Evolutionary conservation across 2,113 vertebrate species (phyloP), one percentile per base, ranked within the genome.

Genomic region (Oryzias javanicus): DNA sequence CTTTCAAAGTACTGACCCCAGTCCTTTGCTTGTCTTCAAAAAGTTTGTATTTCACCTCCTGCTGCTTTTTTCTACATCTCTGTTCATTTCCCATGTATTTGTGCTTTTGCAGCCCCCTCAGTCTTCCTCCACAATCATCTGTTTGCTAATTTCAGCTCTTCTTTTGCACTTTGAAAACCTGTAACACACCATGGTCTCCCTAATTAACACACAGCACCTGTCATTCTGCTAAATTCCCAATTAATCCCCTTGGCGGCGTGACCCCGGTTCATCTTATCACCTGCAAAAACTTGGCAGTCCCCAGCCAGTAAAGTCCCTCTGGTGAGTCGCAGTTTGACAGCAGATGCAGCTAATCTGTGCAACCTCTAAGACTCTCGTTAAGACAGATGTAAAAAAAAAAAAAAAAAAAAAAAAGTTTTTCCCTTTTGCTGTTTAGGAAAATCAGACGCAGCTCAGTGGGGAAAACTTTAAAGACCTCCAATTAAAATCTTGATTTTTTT

Each of bases 191-290:
- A 8, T 54, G 52, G 47, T 25, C 18, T 59, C 49, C 53, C 70
- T 66, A 68, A 83, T 89, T 79, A 85, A 82, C 68, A 79, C 64
- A 55, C 61, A 42, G 60, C 58, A 52, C 70, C 64, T 71, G 67
- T 75, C 74, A 74, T 60, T 78, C 67, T 58, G 49, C 71, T 58
- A 74, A 54, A 49, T 67, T 61, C 55, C 72, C 60, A 53, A n/a
- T 53, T 77, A 77, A 72, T 79, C 68, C 67, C 29, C 56, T 6
- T 46, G 62, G 65, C 71, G 58, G 42, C 60, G 0, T 49, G 67
- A 63, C 61, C 49, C 52, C 15, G 46, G 46, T 56, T 69, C 53
- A 54, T 64, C 72, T 69, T 48, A 50, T 82, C 67, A 54, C 58
- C 56, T 44, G 46, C 55, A 48, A 41, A 29, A 29, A 47, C 14